Base-by-base conservation (phyloP, 1,140 invertebrate species). In the Neelides sp. region DNA sequence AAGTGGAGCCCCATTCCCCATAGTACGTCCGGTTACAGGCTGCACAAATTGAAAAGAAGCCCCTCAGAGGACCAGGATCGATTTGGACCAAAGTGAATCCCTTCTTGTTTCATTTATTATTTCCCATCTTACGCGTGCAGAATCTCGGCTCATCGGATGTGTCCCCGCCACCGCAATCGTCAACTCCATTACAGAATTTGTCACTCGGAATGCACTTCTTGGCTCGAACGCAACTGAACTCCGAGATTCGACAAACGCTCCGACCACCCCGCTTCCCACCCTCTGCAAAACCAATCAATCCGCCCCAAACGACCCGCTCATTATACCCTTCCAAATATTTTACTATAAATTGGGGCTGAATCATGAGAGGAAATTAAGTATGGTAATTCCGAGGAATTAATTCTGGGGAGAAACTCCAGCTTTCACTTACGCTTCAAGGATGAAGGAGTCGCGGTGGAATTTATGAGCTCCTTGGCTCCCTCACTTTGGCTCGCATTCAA, bases 1-100 rank as follows among this genome's bases (percentile, higher is more conserved):
- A 88, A 19, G 84, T 85, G 61, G 80, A 78, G 36, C 83, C 82
- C 55, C 82, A 78, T 61, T 80, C 82, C n/a, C 85, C 85, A 66
- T 88, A 86, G 67, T 87, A 89, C 26, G 85, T 89, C 52, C 84
- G 75, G 66, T 89, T 89, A 69, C 85, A 89, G 34, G 81, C 82
- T 70, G 69, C 63, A 53, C 46, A 59, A 50, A 52, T 27, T 44
- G 15, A 20, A 42, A 44, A n/a, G 30, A 41, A 36, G 34, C 27
- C 7, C 3, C 32, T 44, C 3, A 4, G 2, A 44, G 17, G 27
- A 26, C 15, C 10, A 44, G 22, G 20, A 23, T 22, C 15, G 36
- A 39, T 32, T n/a, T 10, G 8, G n/a, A 32, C n/a, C 8, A 32
- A 32, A n/a, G 8, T 10, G 30, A 32, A 32, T 32, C 8, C 30